Conservation (phyloP, 2,888 invertebrate species). For the Papilio gigon region DNA sequence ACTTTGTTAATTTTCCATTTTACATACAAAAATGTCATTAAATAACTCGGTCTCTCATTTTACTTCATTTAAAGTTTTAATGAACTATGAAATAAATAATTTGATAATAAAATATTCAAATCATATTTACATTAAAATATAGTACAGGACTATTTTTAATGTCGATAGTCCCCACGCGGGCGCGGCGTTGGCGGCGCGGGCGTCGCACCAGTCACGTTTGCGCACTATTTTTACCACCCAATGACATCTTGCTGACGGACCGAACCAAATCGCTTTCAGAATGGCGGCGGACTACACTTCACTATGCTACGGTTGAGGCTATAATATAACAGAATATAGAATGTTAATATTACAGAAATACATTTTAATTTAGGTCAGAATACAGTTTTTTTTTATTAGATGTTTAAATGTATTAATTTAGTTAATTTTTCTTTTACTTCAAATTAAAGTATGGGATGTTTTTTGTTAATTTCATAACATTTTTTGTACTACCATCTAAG, state of each 20-base stretch:
- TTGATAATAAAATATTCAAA: too few species aligned
- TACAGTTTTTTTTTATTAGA: not conserved
- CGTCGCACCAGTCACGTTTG: slow-evolving; percentile 39
- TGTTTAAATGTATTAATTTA: too few species aligned
- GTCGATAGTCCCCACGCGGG: not conserved
- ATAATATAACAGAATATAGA: not conserved
- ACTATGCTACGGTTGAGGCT: not conserved
- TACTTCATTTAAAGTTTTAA: too few species aligned
- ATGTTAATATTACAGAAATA: not conserved
- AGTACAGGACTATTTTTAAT: slow-evolving; percentile 3
- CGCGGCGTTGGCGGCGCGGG: slow-evolving; percentile 19
- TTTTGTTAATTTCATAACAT: too few species aligned
- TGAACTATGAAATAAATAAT: too few species aligned
- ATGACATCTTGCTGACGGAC: slow-evolving; percentile 40
- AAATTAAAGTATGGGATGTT: too few species aligned
- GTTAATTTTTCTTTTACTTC: too few species aligned
- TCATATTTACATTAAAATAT: too few species aligned
- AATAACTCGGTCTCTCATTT: too few species aligned
- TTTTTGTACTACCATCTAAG: too few species aligned
- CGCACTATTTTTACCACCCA: slow-evolving; percentile 43
- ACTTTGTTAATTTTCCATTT: too few species aligned
- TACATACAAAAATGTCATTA: too few species aligned
- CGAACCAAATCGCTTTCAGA: slow-evolving; percentile 26
- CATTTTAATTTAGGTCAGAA: not conserved
- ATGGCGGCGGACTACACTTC: slow-evolving; percentile 23